phyloP scores from a whole-genome alignment of 2,797 vertebrate genomes.

The Halcyon chelicuti region DNA sequence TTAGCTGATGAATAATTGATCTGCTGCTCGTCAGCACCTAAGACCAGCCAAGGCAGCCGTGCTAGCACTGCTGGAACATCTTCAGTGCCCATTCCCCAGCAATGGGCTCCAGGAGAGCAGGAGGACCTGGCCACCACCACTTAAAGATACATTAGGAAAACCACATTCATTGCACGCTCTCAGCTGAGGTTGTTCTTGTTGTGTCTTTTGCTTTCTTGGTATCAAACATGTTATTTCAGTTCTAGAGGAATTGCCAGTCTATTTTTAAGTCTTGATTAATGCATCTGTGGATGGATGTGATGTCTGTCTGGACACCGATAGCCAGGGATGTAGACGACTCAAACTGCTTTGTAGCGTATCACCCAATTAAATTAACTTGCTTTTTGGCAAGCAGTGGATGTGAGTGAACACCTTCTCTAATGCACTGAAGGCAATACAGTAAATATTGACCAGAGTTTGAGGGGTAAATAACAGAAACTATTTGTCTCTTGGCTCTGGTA shows the following conservation, averaged over 20 bases:
- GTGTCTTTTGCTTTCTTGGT: neutral
- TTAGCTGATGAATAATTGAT: slow-evolving; percentile 77
- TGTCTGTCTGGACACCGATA: neutral
- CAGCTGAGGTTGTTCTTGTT: accelerated
- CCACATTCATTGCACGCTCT: neutral
- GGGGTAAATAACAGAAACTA: neutral
- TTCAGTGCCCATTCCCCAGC: neutral
- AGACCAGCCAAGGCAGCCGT: neutral
- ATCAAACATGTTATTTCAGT: neutral
- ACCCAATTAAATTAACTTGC: slow-evolving; percentile 30
- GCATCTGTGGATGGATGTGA: neutral
- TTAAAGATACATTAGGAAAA: neutral
- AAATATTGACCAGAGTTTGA: slow-evolving; percentile 2
- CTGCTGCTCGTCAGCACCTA: slow-evolving; percentile 21
- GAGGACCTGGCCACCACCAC: neutral
- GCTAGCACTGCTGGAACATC: neutral
- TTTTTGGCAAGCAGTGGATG: slow-evolving; percentile 15
- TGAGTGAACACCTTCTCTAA: neutral
- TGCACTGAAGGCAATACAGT: neutral
- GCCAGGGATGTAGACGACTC: neutral
- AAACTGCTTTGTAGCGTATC: neutral
- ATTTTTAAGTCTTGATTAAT: slow-evolving; percentile 30
- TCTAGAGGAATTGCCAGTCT: neutral
- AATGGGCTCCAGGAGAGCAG: neutral
- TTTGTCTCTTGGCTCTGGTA: neutral